phyloP scores from a whole-genome alignment of 2,797 vertebrate genomes.

The Enteromius radiatus region DNA sequence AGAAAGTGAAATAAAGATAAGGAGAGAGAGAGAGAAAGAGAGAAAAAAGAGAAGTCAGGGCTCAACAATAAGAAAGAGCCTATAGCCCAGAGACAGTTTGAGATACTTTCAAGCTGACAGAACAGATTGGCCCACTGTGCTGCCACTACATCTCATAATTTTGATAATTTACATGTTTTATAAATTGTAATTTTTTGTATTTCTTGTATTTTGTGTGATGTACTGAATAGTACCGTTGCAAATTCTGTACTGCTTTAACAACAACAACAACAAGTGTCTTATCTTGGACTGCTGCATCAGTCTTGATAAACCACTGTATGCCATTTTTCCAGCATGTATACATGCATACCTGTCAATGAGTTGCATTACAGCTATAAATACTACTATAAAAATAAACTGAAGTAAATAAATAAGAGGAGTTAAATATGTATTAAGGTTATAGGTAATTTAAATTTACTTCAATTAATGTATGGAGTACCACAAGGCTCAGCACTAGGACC shows the following conservation, averaged over 20 bases:
- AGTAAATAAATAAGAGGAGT: too few relatives aligned
- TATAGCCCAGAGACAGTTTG: background rate
- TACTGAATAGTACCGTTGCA: background rate
- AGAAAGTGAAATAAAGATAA: background rate
- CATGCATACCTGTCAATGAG: background rate
- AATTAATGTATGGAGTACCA: too few relatives aligned
- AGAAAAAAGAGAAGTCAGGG: background rate
- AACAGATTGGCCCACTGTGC: background rate
- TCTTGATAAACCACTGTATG: background rate
- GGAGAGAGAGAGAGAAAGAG: background rate
- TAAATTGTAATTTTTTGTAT: background rate
- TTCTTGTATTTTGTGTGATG: background rate
- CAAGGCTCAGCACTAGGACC: too few relatives aligned
- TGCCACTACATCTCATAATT: background rate
- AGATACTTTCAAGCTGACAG: background rate
- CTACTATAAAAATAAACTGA: background rate
- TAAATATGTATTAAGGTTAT: too few relatives aligned
- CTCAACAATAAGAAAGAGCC: background rate
- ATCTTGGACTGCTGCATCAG: background rate
- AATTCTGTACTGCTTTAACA: background rate
- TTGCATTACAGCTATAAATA: background rate
- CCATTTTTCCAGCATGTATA: background rate
- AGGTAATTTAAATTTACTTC: too few relatives aligned
- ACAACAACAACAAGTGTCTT: background rate
- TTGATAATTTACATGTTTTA: background rate